These are phyloP conservation scores for Meiosimyza decipiens DNA, from an alignment of 2,888 invertebrate species.

Conservation along the genomic window DNA sequence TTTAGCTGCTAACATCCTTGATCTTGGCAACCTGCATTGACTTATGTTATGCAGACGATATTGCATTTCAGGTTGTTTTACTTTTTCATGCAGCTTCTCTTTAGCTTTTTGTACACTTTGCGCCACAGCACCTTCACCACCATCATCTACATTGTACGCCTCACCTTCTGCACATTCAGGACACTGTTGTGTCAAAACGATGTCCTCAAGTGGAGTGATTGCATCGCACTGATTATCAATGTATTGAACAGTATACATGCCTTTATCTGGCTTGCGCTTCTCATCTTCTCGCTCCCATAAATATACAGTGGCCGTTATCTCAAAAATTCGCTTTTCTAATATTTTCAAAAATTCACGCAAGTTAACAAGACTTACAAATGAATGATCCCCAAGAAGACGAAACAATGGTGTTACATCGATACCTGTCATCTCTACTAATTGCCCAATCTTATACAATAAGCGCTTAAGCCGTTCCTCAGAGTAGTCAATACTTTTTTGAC, in stretches of 20 bases:
- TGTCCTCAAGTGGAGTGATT: constrained; percentile 69
- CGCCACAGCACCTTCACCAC: constrained; percentile 55
- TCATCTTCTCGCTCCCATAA: constrained; percentile 54
- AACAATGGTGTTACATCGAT: constrained; percentile 69
- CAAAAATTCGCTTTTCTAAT: constrained; percentile 69
- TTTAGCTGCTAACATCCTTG: constrained; percentile 60
- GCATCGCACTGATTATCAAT: constrained; percentile 56
- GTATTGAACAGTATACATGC: constrained; percentile 61
- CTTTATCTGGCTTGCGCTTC: constrained; percentile 30
- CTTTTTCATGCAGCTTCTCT: constrained; percentile 59
- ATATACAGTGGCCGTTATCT: constrained; percentile 69
- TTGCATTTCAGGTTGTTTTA: constrained; percentile 64
- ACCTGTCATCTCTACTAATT: constrained; percentile 66
- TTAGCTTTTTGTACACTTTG: constrained; percentile 53
- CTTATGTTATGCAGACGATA: constrained; percentile 64
- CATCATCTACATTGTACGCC: constrained; percentile 63
- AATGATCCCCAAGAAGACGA: constrained; percentile 70
- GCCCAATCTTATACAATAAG: constrained; percentile 54
- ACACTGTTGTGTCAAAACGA: constrained; percentile 65
- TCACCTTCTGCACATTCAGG: constrained; percentile 66
- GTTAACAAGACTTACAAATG: constrained; percentile 71
- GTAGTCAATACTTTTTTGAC: constrained; percentile 45
- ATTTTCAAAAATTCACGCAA: constrained; percentile 69
- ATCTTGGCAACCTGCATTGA: constrained; percentile 63
- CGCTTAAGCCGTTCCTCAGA: constrained; percentile 54